A percentile compares a stretch with the other conserved stretches of the same genome.
These are phyloP conservation scores for Stegastes partitus DNA, from an alignment of 2,113 vertebrate genomes.

Conservation along the genomic window DNA sequence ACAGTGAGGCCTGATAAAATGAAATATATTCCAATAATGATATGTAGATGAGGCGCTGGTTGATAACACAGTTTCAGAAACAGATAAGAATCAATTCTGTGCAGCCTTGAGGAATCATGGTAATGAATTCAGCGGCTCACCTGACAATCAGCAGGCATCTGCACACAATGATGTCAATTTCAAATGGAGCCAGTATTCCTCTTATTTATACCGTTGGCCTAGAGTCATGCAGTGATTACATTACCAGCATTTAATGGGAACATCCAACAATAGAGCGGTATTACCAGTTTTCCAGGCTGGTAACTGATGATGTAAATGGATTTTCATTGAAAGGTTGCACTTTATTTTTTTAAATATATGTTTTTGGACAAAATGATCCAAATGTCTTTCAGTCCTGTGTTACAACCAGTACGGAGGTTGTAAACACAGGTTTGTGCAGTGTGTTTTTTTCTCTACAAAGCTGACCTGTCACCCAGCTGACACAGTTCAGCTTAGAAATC, in stretches of 20 bases:
- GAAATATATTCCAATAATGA: slow-evolving; percentile 69
- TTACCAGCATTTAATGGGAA: slow-evolving; percentile 52
- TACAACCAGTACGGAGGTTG: neutral
- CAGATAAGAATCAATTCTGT: slow-evolving; percentile 74
- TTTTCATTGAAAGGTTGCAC: slow-evolving; percentile 5
- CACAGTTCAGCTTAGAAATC: neutral
- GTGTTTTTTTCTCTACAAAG: neutral
- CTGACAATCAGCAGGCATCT: slow-evolving; percentile 69
- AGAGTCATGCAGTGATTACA: slow-evolving; percentile 50
- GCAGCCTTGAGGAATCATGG: slow-evolving; percentile 68
- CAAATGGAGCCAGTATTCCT: slow-evolving; percentile 44
- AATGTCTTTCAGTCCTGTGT: neutral
- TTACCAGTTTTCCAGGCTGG: slow-evolving; percentile 9
- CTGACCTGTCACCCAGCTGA: neutral
- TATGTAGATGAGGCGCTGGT: slow-evolving; percentile 73
- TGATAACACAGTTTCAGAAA: slow-evolving; percentile 63
- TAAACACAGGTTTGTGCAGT: neutral
- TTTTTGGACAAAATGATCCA: neutral
- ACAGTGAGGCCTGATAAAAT: slow-evolving; percentile 47
- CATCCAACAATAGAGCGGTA: slow-evolving; percentile 18
- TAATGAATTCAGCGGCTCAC: slow-evolving; percentile 77
- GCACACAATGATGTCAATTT: slow-evolving; percentile 55
- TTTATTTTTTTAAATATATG: slow-evolving; percentile 5
- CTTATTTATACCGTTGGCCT: slow-evolving; percentile 53
- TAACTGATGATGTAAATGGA: slow-evolving; percentile 45